phyloP scores from a whole-genome alignment of 92 coral and sea anemone species.

The Paramuricea clavata region DNA sequence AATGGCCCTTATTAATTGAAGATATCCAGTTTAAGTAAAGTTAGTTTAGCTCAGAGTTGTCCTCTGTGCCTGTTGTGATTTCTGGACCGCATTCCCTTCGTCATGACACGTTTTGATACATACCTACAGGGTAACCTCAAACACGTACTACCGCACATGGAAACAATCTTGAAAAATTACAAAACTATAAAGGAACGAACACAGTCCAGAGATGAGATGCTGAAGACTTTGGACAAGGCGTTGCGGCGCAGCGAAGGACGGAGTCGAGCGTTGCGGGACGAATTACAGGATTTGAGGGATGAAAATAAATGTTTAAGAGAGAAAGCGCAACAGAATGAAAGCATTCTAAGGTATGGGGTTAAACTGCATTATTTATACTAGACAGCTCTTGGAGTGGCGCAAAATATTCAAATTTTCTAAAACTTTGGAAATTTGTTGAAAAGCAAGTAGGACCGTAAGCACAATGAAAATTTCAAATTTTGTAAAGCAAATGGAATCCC shows the following conservation, averaged over 20 bases:
- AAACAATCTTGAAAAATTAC: constrained; percentile 16
- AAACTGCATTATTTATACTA: neutral
- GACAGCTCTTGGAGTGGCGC: neutral
- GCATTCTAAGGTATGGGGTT: constrained; percentile 34
- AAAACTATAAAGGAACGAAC: constrained; percentile 40
- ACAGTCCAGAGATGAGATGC: constrained; percentile 46
- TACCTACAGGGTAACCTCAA: constrained; percentile 22
- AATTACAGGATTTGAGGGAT: constrained; percentile 42
- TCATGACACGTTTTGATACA: neutral
- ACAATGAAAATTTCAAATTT: too few relatives aligned
- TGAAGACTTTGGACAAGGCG: constrained; percentile 41
- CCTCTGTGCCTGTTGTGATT: neutral
- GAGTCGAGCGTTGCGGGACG: neutral
- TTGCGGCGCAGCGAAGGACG: constrained; percentile 30
- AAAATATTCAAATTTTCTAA: neutral
- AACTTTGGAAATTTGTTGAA: too few relatives aligned
- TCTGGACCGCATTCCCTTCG: neutral
- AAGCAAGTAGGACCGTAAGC: too few relatives aligned
- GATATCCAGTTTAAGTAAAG: neutral
- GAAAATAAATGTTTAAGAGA: constrained; percentile 41
- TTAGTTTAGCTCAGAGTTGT: neutral
- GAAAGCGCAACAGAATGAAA: constrained; percentile 48
- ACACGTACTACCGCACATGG: constrained; percentile 42
- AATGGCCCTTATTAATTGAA: too few relatives aligned
- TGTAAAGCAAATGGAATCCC: too few relatives aligned